Evolutionary conservation across 2,888 invertebrate genomes (phyloP).

Genomic region (Rhagium mordax): DNA sequence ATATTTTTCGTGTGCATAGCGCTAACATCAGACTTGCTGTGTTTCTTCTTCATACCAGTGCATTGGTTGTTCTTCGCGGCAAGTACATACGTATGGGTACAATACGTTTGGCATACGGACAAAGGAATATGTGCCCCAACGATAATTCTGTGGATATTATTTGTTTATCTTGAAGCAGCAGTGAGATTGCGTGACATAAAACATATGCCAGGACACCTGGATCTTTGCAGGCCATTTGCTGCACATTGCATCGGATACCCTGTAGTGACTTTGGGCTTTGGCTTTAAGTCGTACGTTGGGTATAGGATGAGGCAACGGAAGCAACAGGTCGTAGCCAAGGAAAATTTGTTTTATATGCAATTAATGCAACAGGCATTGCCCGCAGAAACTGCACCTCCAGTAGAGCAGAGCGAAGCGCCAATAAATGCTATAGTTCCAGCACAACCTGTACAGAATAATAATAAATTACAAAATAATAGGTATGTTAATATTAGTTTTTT

Average conservation of each 20-base stretch:
- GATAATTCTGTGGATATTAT: constrained; percentile 92
- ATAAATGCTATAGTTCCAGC: constrained; percentile 46
- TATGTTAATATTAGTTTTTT: constrained; percentile 32
- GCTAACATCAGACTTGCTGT: constrained; percentile 97
- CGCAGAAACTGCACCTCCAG: constrained; percentile 65
- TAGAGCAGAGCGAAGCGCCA: constrained; percentile 45
- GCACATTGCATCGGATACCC: constrained; percentile 83
- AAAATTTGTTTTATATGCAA: constrained; percentile 96
- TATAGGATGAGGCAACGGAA: constrained; percentile 88
- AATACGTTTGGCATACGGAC: constrained; percentile 99
- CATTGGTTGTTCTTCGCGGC: constrained; percentile 98
- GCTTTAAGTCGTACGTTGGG: constrained; percentile 93
- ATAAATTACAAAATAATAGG: constrained; percentile 57
- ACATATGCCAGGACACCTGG: constrained; percentile 88
- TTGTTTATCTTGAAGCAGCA: constrained; percentile 95
- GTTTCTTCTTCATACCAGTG: constrained; percentile 98
- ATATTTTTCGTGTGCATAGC: constrained; percentile 98
- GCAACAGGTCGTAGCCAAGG: constrained; percentile 94
- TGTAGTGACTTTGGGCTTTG: constrained; percentile 87
- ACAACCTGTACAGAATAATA: constrained; percentile 57
- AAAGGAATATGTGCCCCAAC: constrained; percentile 92
- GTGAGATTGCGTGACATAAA: constrained; percentile 88
- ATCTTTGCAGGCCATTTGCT: constrained; percentile 95
- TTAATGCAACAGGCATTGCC: constrained; percentile 93
- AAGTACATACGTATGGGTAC: constrained; percentile 99